A percentile compares a stretch with the other conserved stretches of the same genome.
These are phyloP conservation scores for Oryzaephilus surinamensis DNA, from an alignment of 1,140 invertebrate genomes.

Conservation along the genomic window DNA sequence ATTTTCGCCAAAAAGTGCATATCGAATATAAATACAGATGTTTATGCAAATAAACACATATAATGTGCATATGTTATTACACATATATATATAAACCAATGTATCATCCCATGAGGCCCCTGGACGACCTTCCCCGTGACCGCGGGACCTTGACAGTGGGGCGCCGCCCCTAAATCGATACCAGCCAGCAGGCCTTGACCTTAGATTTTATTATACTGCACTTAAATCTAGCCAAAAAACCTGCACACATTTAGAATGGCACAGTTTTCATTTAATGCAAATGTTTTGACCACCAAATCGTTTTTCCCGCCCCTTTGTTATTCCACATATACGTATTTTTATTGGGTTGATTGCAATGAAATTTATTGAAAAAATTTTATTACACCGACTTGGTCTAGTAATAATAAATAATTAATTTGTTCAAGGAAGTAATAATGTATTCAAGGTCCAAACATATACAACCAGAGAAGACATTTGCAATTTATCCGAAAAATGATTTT, in stretches of 20 bases:
- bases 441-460: background rate
- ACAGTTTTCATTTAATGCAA: background rate
- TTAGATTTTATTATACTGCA: constrained; percentile 5
- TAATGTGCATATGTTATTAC: too few species aligned
- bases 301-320: background rate
- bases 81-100: too few species aligned
- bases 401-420: background rate
- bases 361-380: constrained; percentile 4
- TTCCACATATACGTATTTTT: background rate
- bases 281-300: background rate
- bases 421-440: background rate
- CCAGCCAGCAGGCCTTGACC: constrained; percentile 9
- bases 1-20: too few species aligned
- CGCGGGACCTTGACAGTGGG: constrained; percentile 14
- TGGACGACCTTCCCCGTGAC: constrained; percentile 15
- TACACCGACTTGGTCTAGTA: constrained; percentile 1
- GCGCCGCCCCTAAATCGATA: constrained; percentile 13
- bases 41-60: too few species aligned
- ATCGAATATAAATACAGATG: too few species aligned
- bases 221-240: too few species aligned
- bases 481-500: background rate
- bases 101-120: constrained; percentile 10
- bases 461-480: background rate
- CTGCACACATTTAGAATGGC: constrained; percentile 6
- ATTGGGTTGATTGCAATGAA: constrained; percentile 1